Evolutionary conservation across 2,888 invertebrate genomes (phyloP).

Genomic region (Octonoba sinensis): DNA sequence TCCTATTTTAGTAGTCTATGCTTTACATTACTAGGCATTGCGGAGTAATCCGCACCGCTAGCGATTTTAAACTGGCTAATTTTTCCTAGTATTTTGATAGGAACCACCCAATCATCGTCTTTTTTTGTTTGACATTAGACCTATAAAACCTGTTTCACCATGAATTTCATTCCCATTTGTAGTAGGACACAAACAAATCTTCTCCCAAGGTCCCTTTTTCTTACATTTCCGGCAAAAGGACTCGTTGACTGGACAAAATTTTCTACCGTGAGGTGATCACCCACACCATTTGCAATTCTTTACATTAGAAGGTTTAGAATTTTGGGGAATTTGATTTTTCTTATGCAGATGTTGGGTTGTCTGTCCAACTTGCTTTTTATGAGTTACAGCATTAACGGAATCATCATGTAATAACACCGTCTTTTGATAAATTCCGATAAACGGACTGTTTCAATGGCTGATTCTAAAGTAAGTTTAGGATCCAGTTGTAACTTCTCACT

Average conservation of each 20-base stretch:
- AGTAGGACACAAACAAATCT: too few relatives aligned
- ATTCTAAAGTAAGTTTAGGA: background rate
- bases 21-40: too few relatives aligned
- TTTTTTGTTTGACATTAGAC: too few relatives aligned
- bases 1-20: too few relatives aligned
- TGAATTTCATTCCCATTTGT: background rate
- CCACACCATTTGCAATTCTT: background rate
- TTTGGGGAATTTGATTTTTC: background rate
- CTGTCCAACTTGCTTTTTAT: background rate
- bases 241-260: background rate
- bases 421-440: constrained; percentile 7
- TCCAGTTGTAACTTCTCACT: too few relatives aligned
- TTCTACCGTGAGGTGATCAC: background rate
- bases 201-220: background rate
- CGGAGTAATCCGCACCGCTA: too few relatives aligned
- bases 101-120: too few relatives aligned
- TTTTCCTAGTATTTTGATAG: too few relatives aligned
- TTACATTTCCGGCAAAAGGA: background rate
- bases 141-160: background rate
- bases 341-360: background rate
- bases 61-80: too few relatives aligned
- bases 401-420: background rate
- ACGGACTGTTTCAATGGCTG: background rate
- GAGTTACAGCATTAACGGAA: background rate
- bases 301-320: background rate